Conservation (phyloP, 2,113 vertebrate genomes). For the Lichenostomus cassidix region DNA sequence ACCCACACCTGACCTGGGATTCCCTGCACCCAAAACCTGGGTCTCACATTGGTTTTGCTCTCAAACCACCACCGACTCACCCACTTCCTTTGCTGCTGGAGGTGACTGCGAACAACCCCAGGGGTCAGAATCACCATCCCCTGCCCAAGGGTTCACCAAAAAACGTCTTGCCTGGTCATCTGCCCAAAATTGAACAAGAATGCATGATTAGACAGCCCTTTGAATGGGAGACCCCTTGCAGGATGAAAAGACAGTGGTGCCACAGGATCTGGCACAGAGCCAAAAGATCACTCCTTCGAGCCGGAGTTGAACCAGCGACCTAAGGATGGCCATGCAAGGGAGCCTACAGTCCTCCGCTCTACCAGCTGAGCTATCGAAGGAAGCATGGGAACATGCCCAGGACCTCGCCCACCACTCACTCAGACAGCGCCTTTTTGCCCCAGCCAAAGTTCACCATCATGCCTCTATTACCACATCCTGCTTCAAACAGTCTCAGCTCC, state of each 20-base stretch:
- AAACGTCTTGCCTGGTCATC: not conserved
- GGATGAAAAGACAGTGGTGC: too few relatives aligned
- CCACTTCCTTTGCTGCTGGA: not conserved
- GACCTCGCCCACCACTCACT: not conserved
- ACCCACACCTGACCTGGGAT: too few relatives aligned
- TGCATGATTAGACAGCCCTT: not conserved
- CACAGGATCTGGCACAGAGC: too few relatives aligned
- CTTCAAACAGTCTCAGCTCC: not conserved
- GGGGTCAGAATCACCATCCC: not conserved
- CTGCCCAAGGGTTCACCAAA: not conserved
- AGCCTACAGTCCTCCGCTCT: constrained; percentile 92
- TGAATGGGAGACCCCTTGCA: too few relatives aligned
- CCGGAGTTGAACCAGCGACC: constrained; percentile 84
- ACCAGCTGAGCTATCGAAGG: constrained; percentile 92
- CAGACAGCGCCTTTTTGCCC: not conserved
- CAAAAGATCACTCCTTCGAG: not conserved
- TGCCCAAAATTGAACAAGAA: not conserved
- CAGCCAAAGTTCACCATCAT: too few relatives aligned
- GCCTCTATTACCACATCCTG: not conserved
- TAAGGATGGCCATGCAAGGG: constrained; percentile 71
- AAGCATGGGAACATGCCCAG: not conserved
- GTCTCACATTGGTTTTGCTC: too few relatives aligned
- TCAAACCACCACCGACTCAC: not conserved
- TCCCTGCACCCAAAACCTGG: not conserved
- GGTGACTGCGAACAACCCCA: not conserved